phyloP scores from a whole-genome alignment of 2,888 invertebrate species.

The Sarcophaga carnaria region DNA sequence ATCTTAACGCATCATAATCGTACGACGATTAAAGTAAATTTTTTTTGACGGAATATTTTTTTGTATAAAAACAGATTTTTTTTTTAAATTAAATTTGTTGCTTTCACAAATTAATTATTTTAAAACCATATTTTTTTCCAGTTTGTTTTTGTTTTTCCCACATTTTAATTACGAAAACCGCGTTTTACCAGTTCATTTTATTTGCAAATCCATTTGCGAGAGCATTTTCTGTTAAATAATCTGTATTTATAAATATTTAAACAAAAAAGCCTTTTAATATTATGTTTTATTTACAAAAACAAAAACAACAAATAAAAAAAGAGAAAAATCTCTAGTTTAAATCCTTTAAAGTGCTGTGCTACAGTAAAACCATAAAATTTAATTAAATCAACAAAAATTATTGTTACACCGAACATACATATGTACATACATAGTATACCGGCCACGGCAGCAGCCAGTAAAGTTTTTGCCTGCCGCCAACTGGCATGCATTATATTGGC shows the following conservation, averaged over 20 bases:
- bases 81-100: no score
- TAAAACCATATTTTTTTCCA: neutral
- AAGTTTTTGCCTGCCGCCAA: no score
- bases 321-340: neutral
- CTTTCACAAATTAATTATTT: no score
- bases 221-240: neutral
- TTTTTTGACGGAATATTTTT: no score
- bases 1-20: no score
- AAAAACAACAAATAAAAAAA: no score
- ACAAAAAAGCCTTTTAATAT: no score
- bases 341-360: neutral
- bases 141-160: neutral
- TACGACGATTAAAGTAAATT: no score
- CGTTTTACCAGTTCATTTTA: neutral
- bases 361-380: neutral
- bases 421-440: neutral
- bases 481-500: no score
- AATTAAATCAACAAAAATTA: slow-evolving; percentile 30
- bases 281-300: no score
- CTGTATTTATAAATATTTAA: slow-evolving; percentile 16
- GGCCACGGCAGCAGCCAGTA: no score
- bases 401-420: neutral
- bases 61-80: no score
- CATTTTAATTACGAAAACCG: neutral
- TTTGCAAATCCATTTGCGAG: neutral